phyloP scores from a whole-genome alignment of 1,140 invertebrate species.

The Bombus superbus region DNA sequence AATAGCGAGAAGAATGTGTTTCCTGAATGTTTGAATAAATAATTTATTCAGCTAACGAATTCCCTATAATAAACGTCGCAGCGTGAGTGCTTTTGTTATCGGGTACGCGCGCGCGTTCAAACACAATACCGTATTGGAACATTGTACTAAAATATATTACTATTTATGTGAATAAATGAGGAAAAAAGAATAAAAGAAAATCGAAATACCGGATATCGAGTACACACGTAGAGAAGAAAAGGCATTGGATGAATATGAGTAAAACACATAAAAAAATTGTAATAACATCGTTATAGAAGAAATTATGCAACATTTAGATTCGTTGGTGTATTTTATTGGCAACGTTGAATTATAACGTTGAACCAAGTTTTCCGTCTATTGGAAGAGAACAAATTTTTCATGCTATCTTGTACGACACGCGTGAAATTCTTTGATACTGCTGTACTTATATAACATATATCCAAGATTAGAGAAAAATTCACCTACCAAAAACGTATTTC shows the following conservation, averaged over 20 bases:
- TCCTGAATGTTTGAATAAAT: background rate
- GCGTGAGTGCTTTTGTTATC: background rate
- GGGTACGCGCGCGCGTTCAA: background rate
- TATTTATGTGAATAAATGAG: background rate
- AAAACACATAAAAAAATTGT: background rate
- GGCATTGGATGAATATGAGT: too few relatives aligned
- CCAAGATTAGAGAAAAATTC: slow-evolving; percentile 9
- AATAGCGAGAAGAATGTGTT: background rate
- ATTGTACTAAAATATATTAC: background rate
- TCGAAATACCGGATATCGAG: background rate
- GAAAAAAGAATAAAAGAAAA: background rate
- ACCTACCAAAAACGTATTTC: background rate
- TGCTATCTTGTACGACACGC: background rate
- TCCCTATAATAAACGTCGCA: accelerated
- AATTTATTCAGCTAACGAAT: background rate
- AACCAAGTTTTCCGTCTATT: too few relatives aligned
- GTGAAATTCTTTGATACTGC: background rate
- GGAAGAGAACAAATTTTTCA: background rate
- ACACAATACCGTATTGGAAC: background rate
- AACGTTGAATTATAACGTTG: background rate
- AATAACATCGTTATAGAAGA: background rate
- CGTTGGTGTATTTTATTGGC: background rate
- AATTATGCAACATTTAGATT: background rate
- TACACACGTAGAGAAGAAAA: background rate
- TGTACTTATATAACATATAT: background rate